Percentiles rank a stretch among this genome's conserved stretches.
phyloP scores from a whole-genome alignment of 1,140 invertebrate genomes.

The Drosophila takahashii region DNA sequence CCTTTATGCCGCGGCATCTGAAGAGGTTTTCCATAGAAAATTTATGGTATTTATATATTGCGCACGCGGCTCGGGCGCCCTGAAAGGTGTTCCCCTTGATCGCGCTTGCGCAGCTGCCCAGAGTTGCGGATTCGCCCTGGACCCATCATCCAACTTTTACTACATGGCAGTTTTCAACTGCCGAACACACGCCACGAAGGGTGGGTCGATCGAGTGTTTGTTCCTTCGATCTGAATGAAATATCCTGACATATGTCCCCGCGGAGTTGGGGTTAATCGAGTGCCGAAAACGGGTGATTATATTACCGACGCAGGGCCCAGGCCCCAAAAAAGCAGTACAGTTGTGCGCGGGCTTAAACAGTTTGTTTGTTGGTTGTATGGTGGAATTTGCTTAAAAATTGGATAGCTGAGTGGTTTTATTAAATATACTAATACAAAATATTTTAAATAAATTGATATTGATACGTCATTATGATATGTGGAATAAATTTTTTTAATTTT shows the following conservation, averaged over 20 bases:
- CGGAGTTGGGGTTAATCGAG: conserved; percentile 21
- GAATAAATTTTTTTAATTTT: no score
- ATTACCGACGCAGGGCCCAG: background rate
- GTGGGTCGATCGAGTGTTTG: conserved; percentile 43
- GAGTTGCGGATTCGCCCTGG: conserved; percentile 55
- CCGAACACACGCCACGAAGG: conserved; percentile 37
- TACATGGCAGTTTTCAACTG: background rate
- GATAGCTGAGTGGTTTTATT: no score
- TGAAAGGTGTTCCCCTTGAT: conserved; percentile 52
- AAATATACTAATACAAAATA: no score
- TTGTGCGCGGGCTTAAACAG: background rate
- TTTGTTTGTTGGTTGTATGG: background rate
- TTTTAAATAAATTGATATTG: no score
- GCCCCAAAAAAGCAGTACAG: conserved; percentile 13
- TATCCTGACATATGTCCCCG: conserved; percentile 52
- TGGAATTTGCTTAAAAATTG: no score
- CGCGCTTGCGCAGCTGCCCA: conserved; percentile 63
- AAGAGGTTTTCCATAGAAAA: conserved; percentile 76
- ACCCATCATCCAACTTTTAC: conserved; percentile 5
- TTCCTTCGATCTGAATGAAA: conserved; percentile 41
- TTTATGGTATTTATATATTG: conserved; percentile 64
- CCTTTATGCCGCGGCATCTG: conserved; percentile 41
- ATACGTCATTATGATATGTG: no score
- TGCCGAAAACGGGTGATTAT: conserved; percentile 6
- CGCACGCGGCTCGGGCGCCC: conserved; percentile 53